Conservation (phyloP, 2,797 vertebrate species). For the Spea hammondii region DNA sequence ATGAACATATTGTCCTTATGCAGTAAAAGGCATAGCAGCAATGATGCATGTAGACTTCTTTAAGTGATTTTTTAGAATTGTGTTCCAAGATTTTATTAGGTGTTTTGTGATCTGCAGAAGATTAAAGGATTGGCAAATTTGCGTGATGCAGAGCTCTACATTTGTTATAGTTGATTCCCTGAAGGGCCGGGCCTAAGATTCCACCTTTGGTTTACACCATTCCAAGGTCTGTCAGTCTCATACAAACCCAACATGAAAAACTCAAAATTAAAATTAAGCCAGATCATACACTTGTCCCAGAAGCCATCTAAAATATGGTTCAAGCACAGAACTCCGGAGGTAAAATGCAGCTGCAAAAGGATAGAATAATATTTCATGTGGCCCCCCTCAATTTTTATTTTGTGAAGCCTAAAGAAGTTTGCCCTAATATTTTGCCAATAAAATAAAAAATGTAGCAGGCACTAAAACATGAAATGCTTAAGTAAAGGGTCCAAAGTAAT, state of each 20-base stretch:
- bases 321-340: conserved; percentile 27
- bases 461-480: too few relatives aligned
- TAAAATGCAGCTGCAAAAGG: conserved; percentile 47
- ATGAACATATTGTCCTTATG: conserved; percentile 10
- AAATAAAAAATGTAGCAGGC: too few relatives aligned
- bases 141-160: conserved; percentile 37
- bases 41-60: conserved; percentile 37
- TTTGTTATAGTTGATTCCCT: conserved; percentile 33
- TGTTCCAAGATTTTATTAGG: conserved; percentile 49
- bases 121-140: conserved; percentile 52
- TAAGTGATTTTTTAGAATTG: conserved; percentile 40
- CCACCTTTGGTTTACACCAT: conserved; percentile 43
- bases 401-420: background rate
- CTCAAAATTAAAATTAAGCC: conserved; percentile 37
- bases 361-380: conserved; percentile 44
- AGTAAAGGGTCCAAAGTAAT: too few relatives aligned
- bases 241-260: conserved; percentile 33
- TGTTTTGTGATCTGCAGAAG: conserved; percentile 52
- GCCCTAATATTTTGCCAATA: too few relatives aligned
- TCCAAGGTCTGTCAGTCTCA: conserved; percentile 31
- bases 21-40: conserved; percentile 26
- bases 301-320: conserved; percentile 48
- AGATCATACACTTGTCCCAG: conserved; percentile 36
- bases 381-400: conserved; percentile 27
- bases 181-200: conserved; percentile 41